These are phyloP conservation scores for Eonycteris spelaea DNA, from an alignment of 2,113 vertebrate genomes.

Conservation along the genomic window DNA sequence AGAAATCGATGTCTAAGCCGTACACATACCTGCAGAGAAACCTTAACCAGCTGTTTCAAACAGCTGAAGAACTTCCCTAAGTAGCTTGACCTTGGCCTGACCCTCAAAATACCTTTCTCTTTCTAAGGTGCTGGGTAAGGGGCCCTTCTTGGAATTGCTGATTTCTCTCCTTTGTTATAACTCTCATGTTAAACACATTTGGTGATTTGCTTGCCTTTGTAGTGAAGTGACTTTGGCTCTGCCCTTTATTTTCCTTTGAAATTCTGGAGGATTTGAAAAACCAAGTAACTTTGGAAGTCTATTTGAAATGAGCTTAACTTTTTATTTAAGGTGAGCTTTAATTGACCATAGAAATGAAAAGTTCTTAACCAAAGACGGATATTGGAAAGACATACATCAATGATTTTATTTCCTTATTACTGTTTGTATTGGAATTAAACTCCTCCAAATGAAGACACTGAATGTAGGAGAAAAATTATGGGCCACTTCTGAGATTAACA, in stretches of 20 bases:
- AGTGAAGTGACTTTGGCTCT: neutral
- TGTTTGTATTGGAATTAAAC: conserved; percentile 45
- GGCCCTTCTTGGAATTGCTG: neutral
- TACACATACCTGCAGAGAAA: neutral
- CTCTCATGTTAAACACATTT: neutral
- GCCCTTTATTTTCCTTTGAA: conserved; percentile 4
- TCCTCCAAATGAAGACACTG: neutral
- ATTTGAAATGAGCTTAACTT: conserved; percentile 29
- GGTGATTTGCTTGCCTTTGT: neutral
- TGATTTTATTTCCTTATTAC: conserved; percentile 27
- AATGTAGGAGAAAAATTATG: conserved; percentile 22
- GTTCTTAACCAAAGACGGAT: neutral
- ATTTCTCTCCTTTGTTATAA: neutral
- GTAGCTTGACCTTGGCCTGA: neutral
- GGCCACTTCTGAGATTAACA: conserved; percentile 65
- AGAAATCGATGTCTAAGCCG: neutral
- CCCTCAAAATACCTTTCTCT: neutral
- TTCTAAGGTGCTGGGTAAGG: neutral
- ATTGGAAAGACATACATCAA: conserved; percentile 52
- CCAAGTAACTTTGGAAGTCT: neutral
- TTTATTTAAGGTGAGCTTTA: conserved; percentile 45
- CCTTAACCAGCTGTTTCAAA: neutral
- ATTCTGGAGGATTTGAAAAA: conserved; percentile 15
- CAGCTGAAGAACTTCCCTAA: neutral
- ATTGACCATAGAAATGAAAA: conserved; percentile 43